Evolutionary conservation across 1,140 invertebrate genomes (phyloP).

Genomic region (Drosophila ohnishii): DNA sequence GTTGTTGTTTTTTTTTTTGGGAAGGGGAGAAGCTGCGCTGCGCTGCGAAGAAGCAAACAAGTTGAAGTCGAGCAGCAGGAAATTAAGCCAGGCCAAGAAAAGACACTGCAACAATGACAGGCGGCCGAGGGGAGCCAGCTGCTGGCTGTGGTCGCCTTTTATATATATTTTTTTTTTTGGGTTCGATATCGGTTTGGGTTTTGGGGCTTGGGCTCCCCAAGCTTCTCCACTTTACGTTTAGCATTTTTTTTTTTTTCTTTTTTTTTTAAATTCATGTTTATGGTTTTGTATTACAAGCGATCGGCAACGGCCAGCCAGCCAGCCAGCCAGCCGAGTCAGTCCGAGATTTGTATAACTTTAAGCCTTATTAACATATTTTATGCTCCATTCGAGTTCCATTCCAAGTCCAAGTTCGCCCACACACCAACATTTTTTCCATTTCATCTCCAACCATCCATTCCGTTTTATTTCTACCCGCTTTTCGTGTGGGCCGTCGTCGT

Average conservation of each 20-base stretch:
- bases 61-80: conserved; percentile 63
- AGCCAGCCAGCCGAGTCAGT: conserved; percentile 10
- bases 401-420: conserved; percentile 57
- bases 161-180: conserved; percentile 13
- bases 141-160: conserved; percentile 28
- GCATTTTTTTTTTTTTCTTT: conserved; percentile 19
- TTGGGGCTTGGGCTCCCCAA: conserved; percentile 22
- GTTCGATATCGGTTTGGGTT: conserved; percentile 6
- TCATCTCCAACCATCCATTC: conserved; percentile 31
- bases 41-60: conserved; percentile 34
- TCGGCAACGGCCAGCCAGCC: conserved; percentile 23
- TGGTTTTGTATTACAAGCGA: conserved; percentile 64
- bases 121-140: conserved; percentile 36
- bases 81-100: conserved; percentile 64
- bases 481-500: conserved; percentile 37
- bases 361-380: conserved; percentile 81
- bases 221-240: conserved; percentile 46
- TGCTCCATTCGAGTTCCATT: conserved; percentile 54
- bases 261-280: conserved; percentile 53
- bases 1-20: conserved; percentile 35
- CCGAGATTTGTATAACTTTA: conserved; percentile 70
- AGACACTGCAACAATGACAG: conserved; percentile 55
- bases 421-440: conserved; percentile 42
- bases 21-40: conserved; percentile 49
- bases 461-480: conserved; percentile 23